Base-by-base conservation (phyloP, 2,888 invertebrate genomes). In the Adelognathus sp. region DNA sequence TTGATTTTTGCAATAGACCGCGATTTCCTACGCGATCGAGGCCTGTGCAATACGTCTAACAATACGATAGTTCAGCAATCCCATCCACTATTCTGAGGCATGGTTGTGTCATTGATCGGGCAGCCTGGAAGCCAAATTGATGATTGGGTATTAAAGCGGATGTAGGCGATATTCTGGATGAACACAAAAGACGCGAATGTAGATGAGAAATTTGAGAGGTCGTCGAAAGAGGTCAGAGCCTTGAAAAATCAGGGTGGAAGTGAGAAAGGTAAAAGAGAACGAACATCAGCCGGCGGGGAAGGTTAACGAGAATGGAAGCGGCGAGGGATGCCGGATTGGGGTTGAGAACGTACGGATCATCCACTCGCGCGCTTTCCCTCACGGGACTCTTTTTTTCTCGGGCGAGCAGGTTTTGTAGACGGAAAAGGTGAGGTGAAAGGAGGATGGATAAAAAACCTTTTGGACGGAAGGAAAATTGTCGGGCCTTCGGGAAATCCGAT, bases 1-100 rank as follows among this genome's bases (percentile, higher is more conserved):
- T 81, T 9, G 83, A 33, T 80, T 83, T 83, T 27, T 83, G 46
- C 0, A 82, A 71, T 50, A 81, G 69, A 6, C 82, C 84, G 52
- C 71, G 52, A 58, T 83, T 83, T 81, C 83, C 82, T 6, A 85
- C 83, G 46, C 80, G 83, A 58, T 84, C 82, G 54, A 83, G 83
- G 16, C 81, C 82, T 78, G n/a, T 83, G 80, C 5, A 76, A 31
- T 1, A 83, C 70, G 54, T 84, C 83, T 14, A 83, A 63, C 56
- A 82, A 83, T 1, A 72, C 64, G 9, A 80, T 58, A 11, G 80
- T 74, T 36, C 83, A 33, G 64, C 66, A 11, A 85, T 86, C 54
- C 67, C 56, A 21, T 70, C 56, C 3, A 56, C 50, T 0, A 86
- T 64, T 50, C 82, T 72, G 27, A 83, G 76, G 0, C 83, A 71